A percentile compares a stretch with the other conserved stretches of the same genome.
These are phyloP conservation scores for Scomberomorus guttatus DNA, from an alignment of 2,797 vertebrate genomes.

Conservation along the genomic window DNA sequence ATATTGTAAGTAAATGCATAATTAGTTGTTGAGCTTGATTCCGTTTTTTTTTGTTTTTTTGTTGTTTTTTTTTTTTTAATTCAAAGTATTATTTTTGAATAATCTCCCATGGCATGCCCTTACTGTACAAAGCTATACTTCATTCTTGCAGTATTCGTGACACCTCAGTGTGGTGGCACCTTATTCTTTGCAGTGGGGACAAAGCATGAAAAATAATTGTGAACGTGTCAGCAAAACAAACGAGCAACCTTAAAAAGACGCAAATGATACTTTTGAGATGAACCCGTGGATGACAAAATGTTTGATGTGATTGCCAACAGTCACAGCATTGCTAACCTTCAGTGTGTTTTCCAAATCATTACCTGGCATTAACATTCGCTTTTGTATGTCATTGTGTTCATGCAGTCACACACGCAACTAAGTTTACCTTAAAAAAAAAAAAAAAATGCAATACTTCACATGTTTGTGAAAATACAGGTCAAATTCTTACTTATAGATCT, in stretches of 20 bases:
- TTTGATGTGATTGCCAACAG: slow-evolving; percentile 53
- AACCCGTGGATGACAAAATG: slow-evolving; percentile 59
- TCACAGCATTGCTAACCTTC: slow-evolving; percentile 49
- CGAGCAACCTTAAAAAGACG: slow-evolving; percentile 39
- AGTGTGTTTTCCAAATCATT: slow-evolving; percentile 53
- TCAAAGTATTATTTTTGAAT: slow-evolving; percentile 72
- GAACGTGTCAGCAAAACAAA: slow-evolving; percentile 65
- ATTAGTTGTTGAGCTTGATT: slow-evolving; percentile 75
- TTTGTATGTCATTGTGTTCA: slow-evolving; percentile 42
- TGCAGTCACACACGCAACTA: slow-evolving; percentile 50
- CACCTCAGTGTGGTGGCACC: slow-evolving; percentile 67
- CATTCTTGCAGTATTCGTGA: slow-evolving; percentile 78
- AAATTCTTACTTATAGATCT: slow-evolving; percentile 31
- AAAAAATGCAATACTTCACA: slow-evolving; percentile 62
- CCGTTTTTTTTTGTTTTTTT: slow-evolving; percentile 43
- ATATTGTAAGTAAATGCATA: slow-evolving; percentile 74
- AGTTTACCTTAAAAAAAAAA: slow-evolving; percentile 32
- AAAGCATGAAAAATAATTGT: slow-evolving; percentile 81
- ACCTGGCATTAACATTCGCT: slow-evolving; percentile 43
- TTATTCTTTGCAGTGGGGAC: slow-evolving; percentile 74
- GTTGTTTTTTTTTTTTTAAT: slow-evolving; percentile 33
- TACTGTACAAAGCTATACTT: slow-evolving; percentile 74
- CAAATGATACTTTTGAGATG: slow-evolving; percentile 47
- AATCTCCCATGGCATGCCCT: slow-evolving; percentile 73
- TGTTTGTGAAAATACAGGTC: slow-evolving; percentile 59